phyloP scores from a whole-genome alignment of 1,140 invertebrate species.

The Leptinotarsa defecta region DNA sequence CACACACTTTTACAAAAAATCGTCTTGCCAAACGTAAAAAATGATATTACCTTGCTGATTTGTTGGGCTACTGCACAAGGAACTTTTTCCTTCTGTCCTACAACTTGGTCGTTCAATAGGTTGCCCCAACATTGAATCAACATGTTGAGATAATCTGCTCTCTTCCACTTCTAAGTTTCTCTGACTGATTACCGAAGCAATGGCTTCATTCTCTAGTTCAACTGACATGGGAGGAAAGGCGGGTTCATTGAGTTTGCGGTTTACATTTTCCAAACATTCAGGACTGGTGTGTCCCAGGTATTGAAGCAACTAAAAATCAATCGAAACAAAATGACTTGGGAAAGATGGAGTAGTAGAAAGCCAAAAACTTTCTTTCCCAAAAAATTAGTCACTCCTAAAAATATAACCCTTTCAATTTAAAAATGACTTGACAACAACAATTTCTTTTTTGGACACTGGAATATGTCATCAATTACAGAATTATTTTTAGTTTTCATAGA shows the following conservation, averaged over 20 bases:
- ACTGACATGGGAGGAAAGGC: slow-evolving; percentile 69
- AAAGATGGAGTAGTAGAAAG: too few relatives aligned
- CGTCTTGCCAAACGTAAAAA: background rate
- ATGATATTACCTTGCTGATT: slow-evolving; percentile 16
- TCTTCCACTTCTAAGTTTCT: slow-evolving; percentile 74
- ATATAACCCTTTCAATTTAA: background rate
- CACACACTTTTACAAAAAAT: background rate
- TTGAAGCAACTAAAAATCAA: slow-evolving; percentile 70
- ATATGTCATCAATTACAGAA: background rate
- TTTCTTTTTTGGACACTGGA: slow-evolving; percentile 17
- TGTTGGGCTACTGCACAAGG: background rate
- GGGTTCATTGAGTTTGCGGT: slow-evolving; percentile 72
- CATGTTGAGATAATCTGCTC: slow-evolving; percentile 42
- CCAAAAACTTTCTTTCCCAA: too few relatives aligned
- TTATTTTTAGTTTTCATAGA: background rate
- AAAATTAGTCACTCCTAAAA: too few relatives aligned
- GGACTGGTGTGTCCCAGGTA: slow-evolving; percentile 92
- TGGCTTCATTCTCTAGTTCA: slow-evolving; percentile 79
- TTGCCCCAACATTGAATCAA: slow-evolving; percentile 47
- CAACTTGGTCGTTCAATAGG: slow-evolving; percentile 44
- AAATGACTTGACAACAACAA: slow-evolving; percentile 7
- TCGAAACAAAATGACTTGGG: slow-evolving; percentile 38
- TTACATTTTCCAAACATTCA: slow-evolving; percentile 79
- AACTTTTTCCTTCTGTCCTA: slow-evolving; percentile 12
- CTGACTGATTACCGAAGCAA: slow-evolving; percentile 81